Evolutionary conservation across 1,140 invertebrate species (phyloP).

Genomic region (Cardiocondyla obscurior): DNA sequence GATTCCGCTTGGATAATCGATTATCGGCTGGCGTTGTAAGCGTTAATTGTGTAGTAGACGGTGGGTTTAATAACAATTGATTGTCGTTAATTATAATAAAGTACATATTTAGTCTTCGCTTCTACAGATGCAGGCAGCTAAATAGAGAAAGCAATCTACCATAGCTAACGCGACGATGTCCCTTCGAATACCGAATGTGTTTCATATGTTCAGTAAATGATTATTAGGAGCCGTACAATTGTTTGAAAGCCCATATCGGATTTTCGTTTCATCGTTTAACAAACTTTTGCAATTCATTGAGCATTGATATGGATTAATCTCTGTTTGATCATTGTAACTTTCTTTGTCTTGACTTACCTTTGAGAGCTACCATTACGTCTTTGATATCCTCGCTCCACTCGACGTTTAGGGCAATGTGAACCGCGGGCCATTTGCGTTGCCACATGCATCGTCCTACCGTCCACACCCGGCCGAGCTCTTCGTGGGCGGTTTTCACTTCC

Average conservation of each 20-base stretch:
- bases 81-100: slow-evolving; percentile 40
- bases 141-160: slow-evolving; percentile 13
- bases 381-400: slow-evolving; percentile 91
- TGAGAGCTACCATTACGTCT: slow-evolving; percentile 90
- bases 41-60: slow-evolving; percentile 38
- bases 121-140: slow-evolving; percentile 13
- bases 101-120: slow-evolving; percentile 30
- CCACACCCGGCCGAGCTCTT: slow-evolving; percentile 92
- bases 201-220: background rate
- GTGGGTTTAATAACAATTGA: slow-evolving; percentile 18
- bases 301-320: too few species aligned
- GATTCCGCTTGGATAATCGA: slow-evolving; percentile 38
- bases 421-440: slow-evolving; percentile 91
- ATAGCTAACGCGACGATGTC: background rate
- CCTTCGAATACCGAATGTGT: background rate
- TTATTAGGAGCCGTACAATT: background rate
- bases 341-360: slow-evolving; percentile 85
- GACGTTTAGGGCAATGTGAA: slow-evolving; percentile 88
- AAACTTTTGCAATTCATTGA: slow-evolving; percentile 6
- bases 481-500: slow-evolving; percentile 87
- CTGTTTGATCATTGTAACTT: too few species aligned
- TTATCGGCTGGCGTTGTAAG: slow-evolving; percentile 28
- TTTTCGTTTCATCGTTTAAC: background rate
- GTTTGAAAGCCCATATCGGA: background rate
- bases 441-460: slow-evolving; percentile 92